Base-by-base conservation (phyloP, 1,140 invertebrate genomes). In the Leptinotarsa undecemlineata region DNA sequence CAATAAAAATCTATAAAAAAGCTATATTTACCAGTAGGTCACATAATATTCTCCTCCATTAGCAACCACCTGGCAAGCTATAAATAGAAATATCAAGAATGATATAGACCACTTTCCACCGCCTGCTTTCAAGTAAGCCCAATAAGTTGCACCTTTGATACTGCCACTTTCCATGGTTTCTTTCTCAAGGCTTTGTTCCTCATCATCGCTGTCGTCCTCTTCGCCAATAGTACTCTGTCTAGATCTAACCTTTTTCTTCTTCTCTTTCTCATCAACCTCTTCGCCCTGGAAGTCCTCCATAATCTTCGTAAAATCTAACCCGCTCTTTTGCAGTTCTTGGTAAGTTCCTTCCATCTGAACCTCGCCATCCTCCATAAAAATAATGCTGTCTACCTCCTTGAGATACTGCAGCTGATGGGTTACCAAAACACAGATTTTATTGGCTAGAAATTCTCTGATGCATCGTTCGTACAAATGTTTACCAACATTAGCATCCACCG, bases 371-470 rank as follows among this genome's bases (percentile, higher is more conserved):
- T 85, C 83, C 76, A 74, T 84, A 74, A 84, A 87, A 4, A 93
- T 83, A 84, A 82, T 85, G 77, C 75, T 83, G 79, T 92, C 88
- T 2, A 90, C 91, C 48, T 85, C 85, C 80, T 89, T 89, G 15
- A 94, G 86, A 76, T 90, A 92, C 77, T 93, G 92, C 8, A 93
- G 80, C 78, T 93, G 92, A 85, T 94, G 92, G 4, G 92, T 94
- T 3, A 92, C 91, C 21, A 94, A 83, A 73, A 94, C 91, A 47
- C 92, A 87, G 14, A 91, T 92, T 85, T 94, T 93, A 4, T 87
- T 86, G 60, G 87, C 86, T 3, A 94, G 82, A 66, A 87, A 88
- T 47, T 85, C 85, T 47, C 85, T 81, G 71, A 92, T 88, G 69
- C 89, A 88, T 74, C 88, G 85, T 17, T 90, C 85, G 79, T 91